Conservation (phyloP, 2,113 vertebrate species). For the Tyrannus savana region DNA sequence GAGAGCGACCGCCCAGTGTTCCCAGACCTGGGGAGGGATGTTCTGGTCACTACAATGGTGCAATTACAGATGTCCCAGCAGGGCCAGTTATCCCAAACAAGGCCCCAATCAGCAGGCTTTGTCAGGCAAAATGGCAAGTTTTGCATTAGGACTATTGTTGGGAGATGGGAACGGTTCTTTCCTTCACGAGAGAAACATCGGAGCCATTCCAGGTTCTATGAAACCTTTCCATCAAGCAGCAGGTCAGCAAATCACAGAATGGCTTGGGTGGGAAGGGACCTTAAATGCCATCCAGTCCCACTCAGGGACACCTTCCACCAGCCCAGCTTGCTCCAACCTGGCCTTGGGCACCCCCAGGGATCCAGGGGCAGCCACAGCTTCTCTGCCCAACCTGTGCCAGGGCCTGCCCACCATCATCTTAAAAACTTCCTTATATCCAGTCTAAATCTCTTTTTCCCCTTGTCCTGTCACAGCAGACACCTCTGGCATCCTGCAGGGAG, state of each 20-base stretch:
- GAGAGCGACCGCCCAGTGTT: rapidly evolving
- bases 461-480: background rate
- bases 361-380: background rate
- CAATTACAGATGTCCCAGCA: background rate
- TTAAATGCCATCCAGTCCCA: background rate
- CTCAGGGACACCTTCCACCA: rapidly evolving
- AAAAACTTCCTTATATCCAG: background rate
- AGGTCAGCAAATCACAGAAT: background rate
- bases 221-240: rapidly evolving
- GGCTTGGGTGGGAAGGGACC: background rate
- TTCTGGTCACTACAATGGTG: background rate
- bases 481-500: background rate
- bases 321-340: background rate
- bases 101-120: background rate
- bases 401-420: rapidly evolving
- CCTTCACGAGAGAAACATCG: rapidly evolving
- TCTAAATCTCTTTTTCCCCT: background rate
- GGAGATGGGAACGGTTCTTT: background rate
- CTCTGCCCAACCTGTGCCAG: background rate
- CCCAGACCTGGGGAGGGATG: background rate
- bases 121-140: background rate
- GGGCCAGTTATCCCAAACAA: background rate
- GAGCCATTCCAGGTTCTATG: rapidly evolving
- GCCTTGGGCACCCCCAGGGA: background rate
- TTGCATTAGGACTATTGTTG: background rate